Evolutionary conservation across 2,888 invertebrate species (phyloP).

Genomic region (Lepeophtheirus nordmannii): DNA sequence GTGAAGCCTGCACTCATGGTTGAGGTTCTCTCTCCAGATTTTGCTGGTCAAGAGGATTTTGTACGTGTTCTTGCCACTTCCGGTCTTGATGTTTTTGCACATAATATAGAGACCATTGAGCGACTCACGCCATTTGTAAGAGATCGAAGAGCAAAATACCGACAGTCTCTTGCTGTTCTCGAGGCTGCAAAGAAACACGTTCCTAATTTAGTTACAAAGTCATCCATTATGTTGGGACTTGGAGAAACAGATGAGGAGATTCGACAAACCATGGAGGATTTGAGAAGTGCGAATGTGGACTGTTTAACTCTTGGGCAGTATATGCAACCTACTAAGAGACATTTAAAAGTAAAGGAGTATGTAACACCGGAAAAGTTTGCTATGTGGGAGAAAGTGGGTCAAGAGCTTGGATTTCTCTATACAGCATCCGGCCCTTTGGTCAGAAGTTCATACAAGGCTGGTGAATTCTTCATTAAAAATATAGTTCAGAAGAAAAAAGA

Average conservation of each 20-base stretch:
- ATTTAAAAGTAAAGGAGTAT: constrained; percentile 75
- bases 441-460: constrained; percentile 92
- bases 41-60: constrained; percentile 59
- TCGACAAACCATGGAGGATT: constrained; percentile 67
- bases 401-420: constrained; percentile 77
- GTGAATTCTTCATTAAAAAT: constrained; percentile 75
- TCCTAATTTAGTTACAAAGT: constrained; percentile 76
- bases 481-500: constrained; percentile 44
- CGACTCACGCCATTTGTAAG: constrained; percentile 75
- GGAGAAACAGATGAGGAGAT: constrained; percentile 75
- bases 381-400: constrained; percentile 62
- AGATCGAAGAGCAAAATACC: constrained; percentile 78
- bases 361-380: constrained; percentile 80
- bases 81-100: constrained; percentile 90
- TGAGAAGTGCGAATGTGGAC: constrained; percentile 66
- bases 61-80: constrained; percentile 58
- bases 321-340: constrained; percentile 96
- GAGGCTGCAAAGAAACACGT: constrained; percentile 56
- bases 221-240: constrained; percentile 93
- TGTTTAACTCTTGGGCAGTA: constrained; percentile 95
- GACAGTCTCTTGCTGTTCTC: constrained; percentile 71
- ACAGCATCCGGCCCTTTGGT: constrained; percentile 95
- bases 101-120: constrained; percentile 95
- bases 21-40: constrained; percentile 93
- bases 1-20: constrained; percentile 69